Evolutionary conservation across 2,888 invertebrate genomes (phyloP).

Genomic region (Ophion ventricosus): DNA sequence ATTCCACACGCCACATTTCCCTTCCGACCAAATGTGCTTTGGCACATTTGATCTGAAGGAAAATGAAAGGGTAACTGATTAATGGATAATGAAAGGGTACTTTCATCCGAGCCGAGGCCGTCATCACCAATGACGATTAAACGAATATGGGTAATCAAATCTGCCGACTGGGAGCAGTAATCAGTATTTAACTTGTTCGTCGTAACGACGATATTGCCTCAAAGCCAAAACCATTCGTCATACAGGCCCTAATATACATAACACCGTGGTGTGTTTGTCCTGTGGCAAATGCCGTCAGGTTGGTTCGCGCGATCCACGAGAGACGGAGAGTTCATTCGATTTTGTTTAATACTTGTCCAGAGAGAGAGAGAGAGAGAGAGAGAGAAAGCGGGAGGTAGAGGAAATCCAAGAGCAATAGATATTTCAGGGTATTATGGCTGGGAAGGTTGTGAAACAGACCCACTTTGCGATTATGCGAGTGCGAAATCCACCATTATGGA

Average conservation of each 20-base stretch:
- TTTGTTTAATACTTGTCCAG: background rate
- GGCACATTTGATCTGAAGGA: background rate
- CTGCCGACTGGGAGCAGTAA: constrained; percentile 36
- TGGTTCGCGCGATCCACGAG: background rate
- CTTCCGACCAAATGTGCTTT: background rate
- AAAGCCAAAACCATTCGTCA: constrained; percentile 12
- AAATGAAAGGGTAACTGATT: too few species aligned
- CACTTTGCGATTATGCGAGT: constrained; percentile 76
- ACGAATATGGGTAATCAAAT: constrained; percentile 8
- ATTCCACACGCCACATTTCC: background rate
- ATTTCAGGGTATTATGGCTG: background rate
- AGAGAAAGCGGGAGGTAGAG: constrained; percentile 65
- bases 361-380: constrained; percentile 12
- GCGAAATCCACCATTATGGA: constrained; percentile 75
- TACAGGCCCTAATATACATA: constrained; percentile 28
- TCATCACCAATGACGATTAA: constrained; percentile 36
- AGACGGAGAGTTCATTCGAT: constrained; percentile 23
- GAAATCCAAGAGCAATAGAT: background rate
- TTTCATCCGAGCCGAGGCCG: background rate
- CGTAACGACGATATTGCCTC: constrained; percentile 46
- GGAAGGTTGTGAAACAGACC: constrained; percentile 67
- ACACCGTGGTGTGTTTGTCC: constrained; percentile 24
- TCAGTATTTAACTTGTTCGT: constrained; percentile 28
- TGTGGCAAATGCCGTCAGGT: background rate
- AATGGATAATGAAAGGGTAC: background rate